Conservation (phyloP, 2,113 vertebrate species). For the Elachura formosa region DNA sequence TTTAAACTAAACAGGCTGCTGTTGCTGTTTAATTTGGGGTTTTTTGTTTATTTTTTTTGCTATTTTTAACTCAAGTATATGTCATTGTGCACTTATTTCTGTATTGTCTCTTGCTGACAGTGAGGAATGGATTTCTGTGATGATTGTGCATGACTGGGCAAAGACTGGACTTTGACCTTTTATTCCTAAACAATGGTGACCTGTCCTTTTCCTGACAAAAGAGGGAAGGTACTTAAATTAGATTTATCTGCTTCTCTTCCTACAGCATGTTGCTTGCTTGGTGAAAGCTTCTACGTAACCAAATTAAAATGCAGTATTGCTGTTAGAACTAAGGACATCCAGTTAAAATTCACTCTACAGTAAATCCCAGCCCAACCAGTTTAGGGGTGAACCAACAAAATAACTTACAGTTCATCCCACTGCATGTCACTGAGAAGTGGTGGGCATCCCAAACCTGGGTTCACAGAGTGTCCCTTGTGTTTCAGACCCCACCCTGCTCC, state of each 20-base stretch:
- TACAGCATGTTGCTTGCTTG: not conserved
- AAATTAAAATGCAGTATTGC: not conserved
- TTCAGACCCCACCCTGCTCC: not conserved
- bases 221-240: not conserved
- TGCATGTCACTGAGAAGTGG: not conserved
- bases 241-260: not conserved
- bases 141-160: not conserved
- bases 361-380: not conserved
- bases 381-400: not conserved
- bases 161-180: not conserved
- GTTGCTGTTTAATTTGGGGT: not conserved
- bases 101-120: not conserved
- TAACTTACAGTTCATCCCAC: not conserved
- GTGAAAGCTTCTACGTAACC: not conserved
- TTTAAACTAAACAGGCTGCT: not conserved
- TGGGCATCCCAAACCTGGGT: not conserved
- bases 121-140: not conserved
- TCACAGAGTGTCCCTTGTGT: not conserved
- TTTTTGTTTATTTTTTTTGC: not conserved
- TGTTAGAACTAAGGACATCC: not conserved
- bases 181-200: not conserved
- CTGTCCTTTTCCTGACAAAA: not conserved
- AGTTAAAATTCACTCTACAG: not conserved
- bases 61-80: conserved; percentile 37
- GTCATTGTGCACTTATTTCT: not conserved